Base-by-base conservation (phyloP, 2,888 invertebrate species). In the Oegoconia quadripuncta region DNA sequence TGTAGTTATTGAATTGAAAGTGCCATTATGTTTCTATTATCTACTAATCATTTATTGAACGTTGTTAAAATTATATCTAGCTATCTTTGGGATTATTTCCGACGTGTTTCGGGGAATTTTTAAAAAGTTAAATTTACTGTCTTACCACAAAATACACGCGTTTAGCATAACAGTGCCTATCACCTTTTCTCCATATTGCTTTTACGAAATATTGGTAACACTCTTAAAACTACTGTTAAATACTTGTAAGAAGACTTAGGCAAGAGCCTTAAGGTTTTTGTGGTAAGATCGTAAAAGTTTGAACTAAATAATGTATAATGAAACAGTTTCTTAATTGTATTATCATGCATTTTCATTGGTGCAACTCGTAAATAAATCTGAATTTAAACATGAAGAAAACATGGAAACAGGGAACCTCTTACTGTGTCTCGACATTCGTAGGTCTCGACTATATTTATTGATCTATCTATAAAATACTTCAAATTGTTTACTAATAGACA, bases 401-500 rank as follows among this genome's bases (percentile, higher is more conserved):
- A 64, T 61, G 50, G 61, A 72, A 75, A 75, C 74, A 75, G 74
- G 75, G 75, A 74, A 64, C 54, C 64, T 64, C 54, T 63, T 59
- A 62, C 55, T 68, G 59, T 68, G 49, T 69, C 59, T 62, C n/a
- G n/a, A n/a, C n/a, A n/a, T n/a, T n/a, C n/a, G n/a, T n/a, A n/a
- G n/a, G n/a, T n/a, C n/a, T n/a, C 50, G 59, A 61, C 58, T 66
- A 62, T 65, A 65, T 70, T 66, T 64, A 64, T 72, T 49, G 58
- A 68, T 62, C 63, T 68, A 62, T 68, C 59, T 68, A 62, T 59
- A 16, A 27, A 31, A 33, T 30, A 57, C 41, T 42, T 45, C 32
- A 42, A 36, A 41, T 43, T 42, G 50, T 46, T 44, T 38, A 38
- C 37, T 37, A 36, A 13, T 27, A 25, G 25, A 34, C 27, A 34